Percentiles rank a stretch among this genome's conserved stretches.
phyloP scores from a whole-genome alignment of 2,888 invertebrate genomes.

The Dicyrtomina minuta region DNA sequence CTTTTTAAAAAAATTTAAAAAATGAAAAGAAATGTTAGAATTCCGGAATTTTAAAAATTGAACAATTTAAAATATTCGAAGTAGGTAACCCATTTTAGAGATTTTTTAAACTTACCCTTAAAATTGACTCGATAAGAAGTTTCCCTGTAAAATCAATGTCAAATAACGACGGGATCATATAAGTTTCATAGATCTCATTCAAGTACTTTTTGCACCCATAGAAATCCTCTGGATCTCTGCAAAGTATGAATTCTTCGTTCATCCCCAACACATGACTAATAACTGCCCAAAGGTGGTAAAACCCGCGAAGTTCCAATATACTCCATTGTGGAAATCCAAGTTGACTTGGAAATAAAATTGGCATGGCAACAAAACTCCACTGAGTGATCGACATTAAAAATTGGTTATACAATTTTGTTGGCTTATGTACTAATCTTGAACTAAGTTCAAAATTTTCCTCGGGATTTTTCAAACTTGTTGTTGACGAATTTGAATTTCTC shows the following conservation, averaged over 20 bases:
- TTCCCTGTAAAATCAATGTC: constrained; percentile 10
- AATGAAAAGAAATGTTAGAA: not conserved
- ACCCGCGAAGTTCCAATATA: not conserved
- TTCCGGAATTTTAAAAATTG: not conserved
- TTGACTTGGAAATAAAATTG: not conserved
- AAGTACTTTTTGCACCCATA: not conserved
- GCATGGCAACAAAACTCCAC: constrained; percentile 11
- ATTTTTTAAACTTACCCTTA: constrained; percentile 1
- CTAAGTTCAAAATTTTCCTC: too few species aligned
- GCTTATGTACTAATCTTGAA: not conserved
- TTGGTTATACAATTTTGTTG: constrained; percentile 12
- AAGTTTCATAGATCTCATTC: not conserved
- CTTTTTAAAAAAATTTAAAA: not conserved
- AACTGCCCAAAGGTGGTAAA: constrained; percentile 19
- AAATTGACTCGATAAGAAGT: constrained; percentile 6
- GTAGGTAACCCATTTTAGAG: not conserved
- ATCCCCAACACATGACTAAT: constrained; percentile 13
- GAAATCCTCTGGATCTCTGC: not conserved
- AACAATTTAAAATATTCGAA: too few species aligned
- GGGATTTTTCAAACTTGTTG: not conserved
- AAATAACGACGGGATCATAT: not conserved
- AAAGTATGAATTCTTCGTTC: constrained; percentile 13
- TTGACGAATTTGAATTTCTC: too few species aligned
- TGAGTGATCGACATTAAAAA: constrained; percentile 11
- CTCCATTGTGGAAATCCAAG: not conserved